Evolutionary conservation across 2,797 vertebrate genomes (phyloP).

Genomic region (Setipinna tenuifilis): DNA sequence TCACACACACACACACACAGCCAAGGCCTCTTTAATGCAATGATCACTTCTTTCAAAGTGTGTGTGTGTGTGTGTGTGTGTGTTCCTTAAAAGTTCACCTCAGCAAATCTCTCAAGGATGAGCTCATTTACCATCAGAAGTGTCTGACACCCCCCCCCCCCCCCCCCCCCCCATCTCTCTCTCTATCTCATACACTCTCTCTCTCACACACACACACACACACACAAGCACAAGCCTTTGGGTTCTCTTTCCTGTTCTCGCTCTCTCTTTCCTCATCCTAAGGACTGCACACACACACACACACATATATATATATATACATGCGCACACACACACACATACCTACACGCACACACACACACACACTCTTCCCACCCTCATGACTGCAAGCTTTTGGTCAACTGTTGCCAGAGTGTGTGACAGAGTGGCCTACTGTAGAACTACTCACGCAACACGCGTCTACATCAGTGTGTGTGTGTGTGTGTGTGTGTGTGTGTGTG

Average conservation of each 20-base stretch:
- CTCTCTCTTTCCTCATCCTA: too few relatives aligned
- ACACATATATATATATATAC: too few relatives aligned
- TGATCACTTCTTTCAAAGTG: too few relatives aligned
- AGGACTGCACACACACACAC: too few relatives aligned
- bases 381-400: constrained; percentile 61
- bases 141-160: background rate
- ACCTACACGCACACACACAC: constrained; percentile 26
- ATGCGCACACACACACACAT: constrained; percentile 2
- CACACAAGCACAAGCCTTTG: background rate
- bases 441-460: constrained; percentile 38
- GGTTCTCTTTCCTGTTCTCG: too few relatives aligned
- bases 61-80: too few relatives aligned
- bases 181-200: too few relatives aligned
- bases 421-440: constrained; percentile 63
- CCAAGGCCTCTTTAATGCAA: too few relatives aligned
- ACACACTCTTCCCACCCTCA: constrained; percentile 26
- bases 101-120: background rate
- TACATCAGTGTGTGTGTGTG: background rate
- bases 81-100: background rate
- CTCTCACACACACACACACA: background rate
- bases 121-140: background rate
- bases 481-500: too few relatives aligned
- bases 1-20: constrained; percentile 15
- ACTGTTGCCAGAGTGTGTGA: constrained; percentile 61
- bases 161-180: too few relatives aligned